Evolutionary conservation across 2,113 vertebrate genomes (phyloP).

Genomic region (Porphyrio hochstetteri): DNA sequence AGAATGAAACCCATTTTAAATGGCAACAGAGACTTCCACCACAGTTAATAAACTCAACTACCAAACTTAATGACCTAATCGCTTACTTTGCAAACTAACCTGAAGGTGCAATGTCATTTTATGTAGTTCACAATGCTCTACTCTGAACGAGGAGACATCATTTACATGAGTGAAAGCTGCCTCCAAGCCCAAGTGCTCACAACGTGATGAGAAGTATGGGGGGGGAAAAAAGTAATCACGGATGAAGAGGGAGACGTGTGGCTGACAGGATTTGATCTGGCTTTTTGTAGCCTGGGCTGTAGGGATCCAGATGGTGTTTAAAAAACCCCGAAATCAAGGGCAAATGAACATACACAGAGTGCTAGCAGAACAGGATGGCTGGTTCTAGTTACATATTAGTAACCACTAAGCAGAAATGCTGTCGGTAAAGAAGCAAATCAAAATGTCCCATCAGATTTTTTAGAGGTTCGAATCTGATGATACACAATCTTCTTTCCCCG

Average conservation of each 20-base stretch:
- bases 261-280: slow-evolving; percentile 63
- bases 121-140: not conserved
- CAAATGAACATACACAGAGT: slow-evolving; percentile 54
- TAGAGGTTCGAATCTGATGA: not conserved
- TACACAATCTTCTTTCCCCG: not conserved
- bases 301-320: slow-evolving; percentile 57
- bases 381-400: not conserved
- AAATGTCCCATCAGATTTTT: not conserved
- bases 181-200: not conserved
- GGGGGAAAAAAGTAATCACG: slow-evolving; percentile 50
- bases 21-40: not conserved
- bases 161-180: not conserved
- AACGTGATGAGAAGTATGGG: slow-evolving; percentile 55
- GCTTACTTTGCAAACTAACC: not conserved
- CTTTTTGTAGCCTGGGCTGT: slow-evolving; percentile 53
- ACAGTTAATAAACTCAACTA: not conserved
- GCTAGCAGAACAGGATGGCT: slow-evolving; percentile 50
- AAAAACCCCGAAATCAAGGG: slow-evolving; percentile 22
- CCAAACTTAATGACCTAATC: not conserved
- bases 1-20: not conserved
- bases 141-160: not conserved
- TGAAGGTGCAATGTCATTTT: not conserved
- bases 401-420: not conserved
- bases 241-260: slow-evolving; percentile 59
- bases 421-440: not conserved